These are phyloP conservation scores for Capitulum mitella DNA, from an alignment of 2,888 invertebrate species.

Conservation along the genomic window DNA sequence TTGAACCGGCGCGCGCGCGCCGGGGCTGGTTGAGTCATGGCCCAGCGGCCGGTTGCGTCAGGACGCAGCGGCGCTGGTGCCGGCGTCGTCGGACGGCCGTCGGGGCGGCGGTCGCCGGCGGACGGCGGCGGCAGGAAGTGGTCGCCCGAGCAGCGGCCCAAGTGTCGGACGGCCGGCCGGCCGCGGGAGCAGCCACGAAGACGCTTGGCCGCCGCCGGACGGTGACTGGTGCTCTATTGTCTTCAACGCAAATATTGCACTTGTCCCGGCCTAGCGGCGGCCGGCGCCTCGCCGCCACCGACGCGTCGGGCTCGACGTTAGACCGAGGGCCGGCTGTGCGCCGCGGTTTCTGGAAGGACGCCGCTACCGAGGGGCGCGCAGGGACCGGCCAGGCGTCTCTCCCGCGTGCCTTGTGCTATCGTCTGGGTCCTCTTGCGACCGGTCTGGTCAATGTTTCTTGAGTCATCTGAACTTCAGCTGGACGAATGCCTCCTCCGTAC, in stretches of 20 bases:
- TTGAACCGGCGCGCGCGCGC: neutral
- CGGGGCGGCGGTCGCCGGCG: neutral
- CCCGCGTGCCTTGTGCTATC: no score
- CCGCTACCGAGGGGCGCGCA: no score
- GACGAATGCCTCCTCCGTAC: no score
- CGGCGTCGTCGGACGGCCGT: neutral
- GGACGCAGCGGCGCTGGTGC: neutral
- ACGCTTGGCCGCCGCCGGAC: neutral
- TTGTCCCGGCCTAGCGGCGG: constrained; percentile 13
- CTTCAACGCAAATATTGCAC: neutral
- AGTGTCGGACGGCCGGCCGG: neutral
- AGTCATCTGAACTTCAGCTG: no score
- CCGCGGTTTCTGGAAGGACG: no score
- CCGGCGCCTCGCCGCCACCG: neutral
- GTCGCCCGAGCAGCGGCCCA: neutral
- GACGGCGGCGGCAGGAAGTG: neutral
- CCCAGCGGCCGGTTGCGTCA: neutral
- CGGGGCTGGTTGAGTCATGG: neutral
- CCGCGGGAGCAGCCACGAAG: neutral
- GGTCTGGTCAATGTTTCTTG: no score
- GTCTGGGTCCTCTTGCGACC: no score
- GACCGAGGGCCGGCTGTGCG: no score
- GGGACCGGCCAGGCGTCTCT: no score
- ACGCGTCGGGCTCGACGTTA: no score
- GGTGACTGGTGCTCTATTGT: constrained; percentile 3